phyloP scores from a whole-genome alignment of 2,797 vertebrate genomes.

The Champsocephalus gunnari region DNA sequence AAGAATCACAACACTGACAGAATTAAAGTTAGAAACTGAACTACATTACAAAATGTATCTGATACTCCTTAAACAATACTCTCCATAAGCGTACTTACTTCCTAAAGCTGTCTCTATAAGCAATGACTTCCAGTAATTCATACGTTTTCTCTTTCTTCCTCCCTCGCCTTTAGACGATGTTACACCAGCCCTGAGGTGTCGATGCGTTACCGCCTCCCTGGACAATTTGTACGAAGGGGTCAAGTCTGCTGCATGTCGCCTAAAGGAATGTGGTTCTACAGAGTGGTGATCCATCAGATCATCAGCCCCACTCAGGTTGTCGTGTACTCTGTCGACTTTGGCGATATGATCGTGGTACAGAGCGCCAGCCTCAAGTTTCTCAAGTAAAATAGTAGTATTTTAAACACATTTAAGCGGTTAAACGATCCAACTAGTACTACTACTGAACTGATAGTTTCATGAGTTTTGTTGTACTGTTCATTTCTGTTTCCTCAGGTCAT shows the following conservation, averaged over 20 bases:
- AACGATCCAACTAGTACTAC: background rate
- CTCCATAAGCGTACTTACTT: background rate
- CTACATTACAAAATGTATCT: too few species aligned
- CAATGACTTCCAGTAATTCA: background rate
- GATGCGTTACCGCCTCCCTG: conserved; percentile 87
- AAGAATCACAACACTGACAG: background rate
- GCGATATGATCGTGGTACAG: conserved; percentile 82
- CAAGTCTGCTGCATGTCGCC: conserved; percentile 91
- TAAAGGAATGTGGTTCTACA: conserved; percentile 91
- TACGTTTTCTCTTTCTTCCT: background rate
- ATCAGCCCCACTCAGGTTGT: conserved; percentile 85
- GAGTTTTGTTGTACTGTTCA: background rate
- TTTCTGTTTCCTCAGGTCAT: conserved; percentile 79
- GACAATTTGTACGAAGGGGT: conserved; percentile 84
- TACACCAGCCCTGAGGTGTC: conserved; percentile 89
- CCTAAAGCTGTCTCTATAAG: background rate
- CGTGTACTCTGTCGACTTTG: conserved; percentile 93
- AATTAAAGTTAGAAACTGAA: background rate
- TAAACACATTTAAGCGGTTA: background rate
- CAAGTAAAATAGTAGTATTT: conserved; percentile 84
- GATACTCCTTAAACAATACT: background rate
- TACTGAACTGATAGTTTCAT: background rate
- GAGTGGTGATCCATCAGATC: conserved; percentile 89
- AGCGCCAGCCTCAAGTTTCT: conserved; percentile 90
- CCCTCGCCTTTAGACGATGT: conserved; percentile 80